Base-by-base conservation (phyloP, 2,797 vertebrate genomes). In the Gallinago solitaria region DNA sequence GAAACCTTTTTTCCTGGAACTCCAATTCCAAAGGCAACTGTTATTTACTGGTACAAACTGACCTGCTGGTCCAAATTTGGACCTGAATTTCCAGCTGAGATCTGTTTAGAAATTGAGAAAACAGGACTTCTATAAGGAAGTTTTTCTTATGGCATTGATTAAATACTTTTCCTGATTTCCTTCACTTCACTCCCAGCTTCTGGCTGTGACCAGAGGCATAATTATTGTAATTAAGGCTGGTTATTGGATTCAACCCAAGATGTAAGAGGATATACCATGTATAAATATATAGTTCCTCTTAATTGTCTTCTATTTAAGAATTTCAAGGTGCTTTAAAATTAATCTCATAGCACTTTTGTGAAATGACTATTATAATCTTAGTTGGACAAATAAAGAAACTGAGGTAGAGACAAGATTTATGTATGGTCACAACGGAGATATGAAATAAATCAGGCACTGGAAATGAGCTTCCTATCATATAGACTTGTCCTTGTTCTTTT, bases 261-360 rank as follows among this genome's bases (percentile, higher is more conserved):
- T 77, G 75, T 96, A 94, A 95, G 86, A 95, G 94, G 90, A 87
- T 94, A 94, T 94, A 96, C 60, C 90, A 0, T 80, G 89, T 94
- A 95, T 89, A 96, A 95, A 97, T 96, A 95, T 80, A 92, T 81
- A 95, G 96, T 92, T 89, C 93, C 90, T 93, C 80, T 95, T 95
- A 95, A 96, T 90, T 95, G 88, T 95, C 96, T 97, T 87, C 95
- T 90, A 80, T 90, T 95, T 94, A 95, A 93, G 68, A 84, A 89
- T 87, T 92, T 90, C 87, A 96, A 96, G 92, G 96, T 95, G 88
- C 83, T 95, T 96, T 93, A 96, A 94, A 92, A 95, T 94, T 93
- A 94, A 95, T 93, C 71, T 85, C 65, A 48, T 54, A 89, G 75
- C 79, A 89, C 92, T 96, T 95, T 71, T 83, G 57, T 75, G 50